Evolutionary conservation across 92 coral and sea anemone species (phyloP).

Genomic region (Palythoa grandiflora): DNA sequence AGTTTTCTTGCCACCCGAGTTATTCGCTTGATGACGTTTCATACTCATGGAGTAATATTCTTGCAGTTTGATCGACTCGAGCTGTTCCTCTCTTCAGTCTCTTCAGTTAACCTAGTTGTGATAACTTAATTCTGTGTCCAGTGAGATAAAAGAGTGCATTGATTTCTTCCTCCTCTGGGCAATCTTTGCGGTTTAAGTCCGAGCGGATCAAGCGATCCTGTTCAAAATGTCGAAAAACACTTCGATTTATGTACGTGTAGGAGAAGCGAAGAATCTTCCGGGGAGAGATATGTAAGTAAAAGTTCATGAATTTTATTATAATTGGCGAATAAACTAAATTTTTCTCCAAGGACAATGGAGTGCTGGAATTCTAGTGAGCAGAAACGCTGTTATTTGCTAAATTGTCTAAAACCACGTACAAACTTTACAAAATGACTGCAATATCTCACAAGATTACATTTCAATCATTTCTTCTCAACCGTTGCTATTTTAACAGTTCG

Average conservation of each 20-base stretch:
- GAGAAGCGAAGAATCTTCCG: constrained; percentile 94
- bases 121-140: neutral
- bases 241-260: constrained; percentile 78
- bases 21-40: neutral
- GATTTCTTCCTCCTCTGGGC: neutral
- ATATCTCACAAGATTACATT: neutral
- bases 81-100: no score
- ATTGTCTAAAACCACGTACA: neutral
- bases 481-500: constrained; percentile 57
- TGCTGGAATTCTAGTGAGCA: no score
- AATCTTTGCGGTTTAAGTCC: neutral
- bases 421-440: neutral
- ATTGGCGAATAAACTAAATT: no score
- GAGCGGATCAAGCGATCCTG: neutral
- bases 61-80: no score
- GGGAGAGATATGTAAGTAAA: constrained; percentile 92
- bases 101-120: no score
- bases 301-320: neutral
- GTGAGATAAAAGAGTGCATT: neutral
- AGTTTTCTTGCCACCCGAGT: neutral
- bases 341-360: no score
- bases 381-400: no score
- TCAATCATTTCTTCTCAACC: neutral
- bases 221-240: constrained; percentile 72
- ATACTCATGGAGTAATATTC: no score